Evolutionary conservation across 2,797 vertebrate genomes (phyloP).

Genomic region (Lerista edwardsae): DNA sequence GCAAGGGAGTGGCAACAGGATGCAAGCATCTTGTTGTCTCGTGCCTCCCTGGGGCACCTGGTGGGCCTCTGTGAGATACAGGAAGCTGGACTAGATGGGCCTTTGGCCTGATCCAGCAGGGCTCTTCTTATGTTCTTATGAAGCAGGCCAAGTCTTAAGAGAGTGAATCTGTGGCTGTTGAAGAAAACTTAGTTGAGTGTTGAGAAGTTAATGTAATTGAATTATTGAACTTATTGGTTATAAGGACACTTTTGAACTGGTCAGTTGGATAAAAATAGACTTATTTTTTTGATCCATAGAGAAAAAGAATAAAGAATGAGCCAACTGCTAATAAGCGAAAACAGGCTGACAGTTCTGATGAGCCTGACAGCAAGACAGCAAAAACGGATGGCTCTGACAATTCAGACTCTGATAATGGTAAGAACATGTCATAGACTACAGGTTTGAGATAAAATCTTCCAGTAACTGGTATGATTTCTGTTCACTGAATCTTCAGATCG

Average conservation of each 20-base stretch:
- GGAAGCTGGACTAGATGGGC: too few relatives aligned
- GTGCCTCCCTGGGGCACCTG: too few relatives aligned
- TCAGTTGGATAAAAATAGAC: neutral
- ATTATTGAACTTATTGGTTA: neutral
- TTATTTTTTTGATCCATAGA: slow-evolving; percentile 52
- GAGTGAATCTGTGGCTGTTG: neutral
- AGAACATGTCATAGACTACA: neutral
- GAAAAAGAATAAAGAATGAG: slow-evolving; percentile 81
- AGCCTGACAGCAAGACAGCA: slow-evolving; percentile 87
- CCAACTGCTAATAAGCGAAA: slow-evolving; percentile 82
- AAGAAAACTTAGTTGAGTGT: neutral
- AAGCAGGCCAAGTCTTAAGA: neutral
- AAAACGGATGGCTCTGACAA: slow-evolving; percentile 80
- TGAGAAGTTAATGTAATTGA: neutral
- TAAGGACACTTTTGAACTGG: neutral
- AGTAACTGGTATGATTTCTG: neutral
- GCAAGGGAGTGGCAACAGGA: too few relatives aligned
- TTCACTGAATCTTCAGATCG: neutral
- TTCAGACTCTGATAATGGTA: slow-evolving; percentile 78
- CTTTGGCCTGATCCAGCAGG: too few relatives aligned
- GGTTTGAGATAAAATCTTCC: neutral
- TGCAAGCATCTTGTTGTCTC: too few relatives aligned
- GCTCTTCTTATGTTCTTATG: too few relatives aligned
- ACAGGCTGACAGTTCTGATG: slow-evolving; percentile 79
- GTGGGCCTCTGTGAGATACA: too few relatives aligned